phyloP scores from a whole-genome alignment of 2,113 vertebrate genomes.

The Thamnophis sirtalis region DNA sequence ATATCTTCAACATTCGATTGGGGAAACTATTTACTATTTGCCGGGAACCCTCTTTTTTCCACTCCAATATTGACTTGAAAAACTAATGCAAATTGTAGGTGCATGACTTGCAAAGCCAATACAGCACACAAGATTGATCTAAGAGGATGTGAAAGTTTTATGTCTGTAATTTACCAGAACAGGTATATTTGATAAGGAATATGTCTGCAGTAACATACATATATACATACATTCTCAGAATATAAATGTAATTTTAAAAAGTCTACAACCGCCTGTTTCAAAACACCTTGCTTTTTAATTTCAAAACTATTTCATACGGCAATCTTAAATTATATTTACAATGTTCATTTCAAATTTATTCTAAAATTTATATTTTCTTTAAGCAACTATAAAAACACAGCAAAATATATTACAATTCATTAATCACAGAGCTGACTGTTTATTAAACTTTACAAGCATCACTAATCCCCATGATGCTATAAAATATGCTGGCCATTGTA shows the following conservation, averaged over 20 bases:
- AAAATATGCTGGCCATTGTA: background rate
- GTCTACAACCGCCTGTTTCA: background rate
- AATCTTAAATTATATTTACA: background rate
- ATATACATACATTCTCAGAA: background rate
- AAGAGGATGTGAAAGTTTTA: background rate
- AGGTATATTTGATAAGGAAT: background rate
- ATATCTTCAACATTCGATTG: background rate
- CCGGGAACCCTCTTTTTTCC: background rate
- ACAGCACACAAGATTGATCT: background rate
- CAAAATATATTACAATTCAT: background rate
- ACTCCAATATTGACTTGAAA: background rate
- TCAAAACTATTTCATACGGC: background rate
- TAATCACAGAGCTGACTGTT: background rate
- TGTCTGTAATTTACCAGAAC: background rate
- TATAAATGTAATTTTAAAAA: background rate
- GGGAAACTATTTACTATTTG: background rate
- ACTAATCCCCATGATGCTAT: slow-evolving; percentile 6
- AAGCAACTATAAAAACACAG: background rate
- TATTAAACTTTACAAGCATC: background rate
- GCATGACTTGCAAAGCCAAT: background rate
- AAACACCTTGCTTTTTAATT: background rate
- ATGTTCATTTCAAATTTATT: background rate
- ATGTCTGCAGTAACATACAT: background rate
- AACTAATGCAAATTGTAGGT: background rate
- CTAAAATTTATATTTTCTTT: background rate